Conservation (phyloP, 2,797 vertebrate genomes). For the Spheniscus humboldti region DNA sequence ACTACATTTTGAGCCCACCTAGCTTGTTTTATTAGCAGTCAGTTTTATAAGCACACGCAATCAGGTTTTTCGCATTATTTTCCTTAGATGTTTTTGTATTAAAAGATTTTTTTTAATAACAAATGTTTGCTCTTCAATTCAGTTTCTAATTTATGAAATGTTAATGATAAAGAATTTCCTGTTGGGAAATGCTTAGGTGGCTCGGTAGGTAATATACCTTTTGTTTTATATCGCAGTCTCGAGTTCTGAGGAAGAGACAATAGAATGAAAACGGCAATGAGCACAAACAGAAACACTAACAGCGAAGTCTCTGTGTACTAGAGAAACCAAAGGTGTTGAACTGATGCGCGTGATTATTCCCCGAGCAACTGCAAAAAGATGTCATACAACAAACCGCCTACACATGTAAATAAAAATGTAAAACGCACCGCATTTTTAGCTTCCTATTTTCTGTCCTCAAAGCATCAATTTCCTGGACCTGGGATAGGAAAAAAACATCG, state of each 20-base stretch:
- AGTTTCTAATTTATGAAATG: background rate
- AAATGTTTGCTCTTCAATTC: background rate
- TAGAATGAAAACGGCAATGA: background rate
- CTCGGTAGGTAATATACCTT: background rate
- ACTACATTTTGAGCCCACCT: background rate
- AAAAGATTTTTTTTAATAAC: background rate
- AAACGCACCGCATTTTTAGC: background rate
- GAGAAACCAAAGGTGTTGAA: background rate
- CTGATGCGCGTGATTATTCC: background rate
- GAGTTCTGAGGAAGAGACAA: background rate
- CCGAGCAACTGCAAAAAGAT: background rate
- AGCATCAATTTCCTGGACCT: conserved; percentile 11
- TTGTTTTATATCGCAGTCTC: conserved; percentile 12
- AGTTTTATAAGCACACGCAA: background rate
- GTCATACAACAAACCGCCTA: background rate
- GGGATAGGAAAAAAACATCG: background rate
- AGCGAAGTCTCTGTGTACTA: background rate
- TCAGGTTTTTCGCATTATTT: background rate
- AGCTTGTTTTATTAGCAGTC: background rate
- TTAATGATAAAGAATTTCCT: background rate
- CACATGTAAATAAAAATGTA: background rate
- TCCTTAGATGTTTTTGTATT: background rate
- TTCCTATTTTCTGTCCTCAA: conserved; percentile 32
- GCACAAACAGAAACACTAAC: background rate
- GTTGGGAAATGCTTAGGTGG: background rate